Evolutionary conservation across 2,797 vertebrate genomes (phyloP), one percentile per base, ranked within the genome.

Genomic region (Siniperca obscura): DNA sequence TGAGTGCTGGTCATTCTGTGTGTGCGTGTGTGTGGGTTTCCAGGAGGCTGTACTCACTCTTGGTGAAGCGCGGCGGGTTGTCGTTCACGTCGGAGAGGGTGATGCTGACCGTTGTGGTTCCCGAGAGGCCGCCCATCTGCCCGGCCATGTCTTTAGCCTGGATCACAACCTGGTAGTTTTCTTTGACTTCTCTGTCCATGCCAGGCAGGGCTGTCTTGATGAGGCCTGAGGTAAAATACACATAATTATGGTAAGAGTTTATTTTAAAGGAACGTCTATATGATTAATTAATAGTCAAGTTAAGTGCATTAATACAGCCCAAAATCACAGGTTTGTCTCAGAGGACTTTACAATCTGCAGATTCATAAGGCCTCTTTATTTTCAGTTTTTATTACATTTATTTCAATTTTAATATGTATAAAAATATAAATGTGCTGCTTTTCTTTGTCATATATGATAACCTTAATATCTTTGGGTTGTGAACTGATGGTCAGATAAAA

Each of bases 131-230:
- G 0, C 98, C 98, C 97, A 98, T 98, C 94, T 99, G 98, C 36
- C 98, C 98, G 0, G 97, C 98, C 98, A 99, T 99, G 93, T 99
- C 98, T 65, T 99, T 99, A 13, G 97, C 98, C 90, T 99, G 98
- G 91, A 99, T 98, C 79, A 99, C 97, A 55, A 99, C 98, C 95
- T 98, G 97, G 89, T 98, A 99, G 52, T 97, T 93, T 30, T 98
- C 97, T 61, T 96, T 96, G 56, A 98, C 97, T 92, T 99, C 98
- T 82, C 98, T 93, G 89, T 97, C 98, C 98, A 99, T 99, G 82
- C 97, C 97, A 0, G 97, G 96, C 78, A 99, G 94, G 25, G 98
- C 97, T 5, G 98, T 99, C 95, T 96, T 97, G 94, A 99, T 97
- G 87, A 98, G 90, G 57, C 98, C 98, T 99, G 93, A 22, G 7